phyloP scores from a whole-genome alignment of 2,113 vertebrate genomes.

The Nasalis larvatus region DNA sequence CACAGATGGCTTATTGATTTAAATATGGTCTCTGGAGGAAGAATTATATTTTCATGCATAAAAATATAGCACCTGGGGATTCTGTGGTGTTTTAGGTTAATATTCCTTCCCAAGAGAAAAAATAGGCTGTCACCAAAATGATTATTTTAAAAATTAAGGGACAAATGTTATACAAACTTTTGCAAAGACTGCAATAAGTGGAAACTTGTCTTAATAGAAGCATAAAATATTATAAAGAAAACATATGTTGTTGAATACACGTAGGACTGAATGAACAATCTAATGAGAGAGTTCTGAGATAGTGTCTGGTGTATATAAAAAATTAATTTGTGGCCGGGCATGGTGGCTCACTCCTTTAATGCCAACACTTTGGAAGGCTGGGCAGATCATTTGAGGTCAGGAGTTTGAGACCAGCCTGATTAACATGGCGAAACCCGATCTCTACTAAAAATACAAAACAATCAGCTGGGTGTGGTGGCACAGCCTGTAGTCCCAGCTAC shows the following conservation, averaged over 20 bases:
- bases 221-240: background rate
- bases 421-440: too few species aligned
- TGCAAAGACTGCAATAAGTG: background rate
- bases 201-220: background rate
- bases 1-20: conserved; percentile 18
- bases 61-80: background rate
- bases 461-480: too few species aligned
- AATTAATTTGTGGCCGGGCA: background rate
- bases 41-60: conserved; percentile 19
- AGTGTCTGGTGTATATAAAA: background rate
- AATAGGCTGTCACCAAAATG: background rate
- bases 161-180: background rate
- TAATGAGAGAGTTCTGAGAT: background rate
- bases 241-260: background rate
- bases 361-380: too few species aligned
- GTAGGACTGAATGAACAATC: background rate
- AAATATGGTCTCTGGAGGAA: background rate
- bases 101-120: background rate
- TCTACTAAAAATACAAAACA: too few species aligned
- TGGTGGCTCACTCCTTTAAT: too few species aligned
- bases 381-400: too few species aligned
- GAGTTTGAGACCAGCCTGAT: too few species aligned
- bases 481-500: too few species aligned
- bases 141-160: background rate
- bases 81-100: background rate